Base-by-base conservation (phyloP, 2,797 vertebrate genomes). In the Artibeus lituratus region DNA sequence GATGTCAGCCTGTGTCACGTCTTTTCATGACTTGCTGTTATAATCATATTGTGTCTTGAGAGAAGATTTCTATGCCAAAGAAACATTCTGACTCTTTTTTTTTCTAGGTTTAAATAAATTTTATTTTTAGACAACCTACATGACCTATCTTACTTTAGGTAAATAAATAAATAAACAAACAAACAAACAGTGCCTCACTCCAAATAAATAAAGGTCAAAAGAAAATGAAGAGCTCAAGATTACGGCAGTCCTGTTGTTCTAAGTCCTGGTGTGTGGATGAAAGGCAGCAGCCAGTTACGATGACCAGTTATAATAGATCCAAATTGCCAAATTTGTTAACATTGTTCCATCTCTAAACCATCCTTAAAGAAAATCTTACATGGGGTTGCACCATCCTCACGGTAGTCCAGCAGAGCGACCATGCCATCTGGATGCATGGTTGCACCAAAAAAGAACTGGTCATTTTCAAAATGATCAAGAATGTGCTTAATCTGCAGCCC, bases 41-140 rank as follows among this genome's bases (percentile, higher is more conserved):
- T 44, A 87, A 59, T 73, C 57, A 91, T 86, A 81, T 86, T 85
- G 59, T 83, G 62, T 94, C 35, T 80, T 59, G 62, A 47, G 49
- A 95, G 29, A 95, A 94, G 49, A 90, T 80, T 94, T 90, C 62
- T 81, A 91, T 85, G 87, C 59, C 67, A 85, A 74, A 9, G 29
- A 82, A 37, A 32, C 35, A 82, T 62, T 85, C 19, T 73, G 55
- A 62, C 94, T 86, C 35, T 85, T 94, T 47, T 94, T 47, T 42
- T 49, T 51, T 51, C 35, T 77, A 51, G 11, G 5, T 77, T 51
- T n/a, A 51, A n/a, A 76, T n/a, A 29, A 44, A 76, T 51, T 77
- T 77, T 51, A 35, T 53, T 53, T 77, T 77, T 78, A 78, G 51
- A 55, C n/a, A 78, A 78, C 49, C n/a, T 55, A 78, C 2, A 53